Evolutionary conservation across 1,140 invertebrate genomes (phyloP), one percentile per base, ranked within the genome.

Genomic region (Micrasema minimum): DNA sequence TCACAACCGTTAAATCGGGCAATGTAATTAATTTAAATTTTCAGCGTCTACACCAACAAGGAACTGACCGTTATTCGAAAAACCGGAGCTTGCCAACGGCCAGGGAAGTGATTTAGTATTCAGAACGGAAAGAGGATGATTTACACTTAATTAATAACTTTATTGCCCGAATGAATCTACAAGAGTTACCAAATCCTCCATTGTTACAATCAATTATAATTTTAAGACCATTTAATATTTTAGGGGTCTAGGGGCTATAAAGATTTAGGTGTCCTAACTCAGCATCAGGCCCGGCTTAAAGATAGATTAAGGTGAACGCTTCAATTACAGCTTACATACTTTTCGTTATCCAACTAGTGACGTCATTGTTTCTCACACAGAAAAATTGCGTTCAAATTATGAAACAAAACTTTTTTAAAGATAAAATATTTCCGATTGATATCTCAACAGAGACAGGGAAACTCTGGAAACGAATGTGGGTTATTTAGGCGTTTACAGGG

Each of bases 161-260:
- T 50, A 53, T 23, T n/a, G 50, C 23, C 26, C 50, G 1, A 7
- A 31, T 53, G n/a, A 53, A 31, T 53, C 23, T 31, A 12, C 22
- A 31, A 22, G 23, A 26, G 23, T 1, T 48, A 2, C 18, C 22
- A 26, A 31, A 26, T 26, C 12, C 50, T 53, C 11, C 23, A 11
- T 53, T 26, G 23, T 59, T 59, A n/a, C 26, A 18, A 59, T 59
- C 53, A 38, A 38, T 59, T 59, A 59, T 38, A 37, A 12, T 59
- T 59, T 59, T 59, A 59, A 59, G 14, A 59, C 31, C 53, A 18
- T 18, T 59, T 59, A 59, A 59, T 59, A 59, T 59, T 59, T 59
- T 59, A 18, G 35, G 23, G 50, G 26, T 16, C 35, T 10, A 2
- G 11, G 26, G n/a, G 14, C 14, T 6, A 35, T 59, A 38, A 59